Evolutionary conservation across 2,113 vertebrate genomes (phyloP).

Genomic region (Sardina pilchardus): DNA sequence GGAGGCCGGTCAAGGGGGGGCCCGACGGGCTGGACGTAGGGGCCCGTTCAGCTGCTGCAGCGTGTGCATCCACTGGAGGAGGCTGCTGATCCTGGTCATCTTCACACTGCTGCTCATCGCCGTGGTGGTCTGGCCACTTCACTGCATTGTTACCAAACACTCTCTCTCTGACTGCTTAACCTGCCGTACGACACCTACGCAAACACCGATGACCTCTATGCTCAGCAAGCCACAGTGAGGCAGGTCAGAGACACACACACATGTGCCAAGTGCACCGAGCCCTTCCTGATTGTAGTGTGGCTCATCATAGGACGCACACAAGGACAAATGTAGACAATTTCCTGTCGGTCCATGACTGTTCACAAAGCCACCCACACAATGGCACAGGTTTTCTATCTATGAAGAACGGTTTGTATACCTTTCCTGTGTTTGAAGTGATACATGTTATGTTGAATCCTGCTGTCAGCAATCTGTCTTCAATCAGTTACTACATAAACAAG

Average conservation of each 20-base stretch:
- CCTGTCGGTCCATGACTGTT: background rate
- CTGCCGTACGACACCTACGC: background rate
- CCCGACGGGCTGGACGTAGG: accelerated
- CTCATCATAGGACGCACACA: background rate
- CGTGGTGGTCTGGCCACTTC: conserved; percentile 77
- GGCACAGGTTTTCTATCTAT: background rate
- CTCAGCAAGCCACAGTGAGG: background rate
- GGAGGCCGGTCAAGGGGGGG: background rate
- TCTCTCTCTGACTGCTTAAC: conserved; percentile 66
- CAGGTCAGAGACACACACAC: background rate
- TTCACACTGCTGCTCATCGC: conserved; percentile 71
- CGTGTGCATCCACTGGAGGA: conserved; percentile 71
- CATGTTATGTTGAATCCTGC: background rate
- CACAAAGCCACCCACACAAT: background rate
- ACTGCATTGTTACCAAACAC: conserved; percentile 71
- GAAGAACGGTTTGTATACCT: background rate
- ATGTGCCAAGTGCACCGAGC: background rate
- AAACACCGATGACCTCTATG: background rate
- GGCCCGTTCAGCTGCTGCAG: conserved; percentile 55
- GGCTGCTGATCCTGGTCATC: conserved; percentile 58
- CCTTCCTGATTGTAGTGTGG: background rate
- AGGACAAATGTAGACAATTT: background rate
- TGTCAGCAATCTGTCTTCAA: background rate
- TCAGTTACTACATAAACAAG: background rate
- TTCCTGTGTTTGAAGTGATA: background rate